Evolutionary conservation across 2,888 invertebrate genomes (phyloP).

Genomic region (Minunthozetes semirufus): DNA sequence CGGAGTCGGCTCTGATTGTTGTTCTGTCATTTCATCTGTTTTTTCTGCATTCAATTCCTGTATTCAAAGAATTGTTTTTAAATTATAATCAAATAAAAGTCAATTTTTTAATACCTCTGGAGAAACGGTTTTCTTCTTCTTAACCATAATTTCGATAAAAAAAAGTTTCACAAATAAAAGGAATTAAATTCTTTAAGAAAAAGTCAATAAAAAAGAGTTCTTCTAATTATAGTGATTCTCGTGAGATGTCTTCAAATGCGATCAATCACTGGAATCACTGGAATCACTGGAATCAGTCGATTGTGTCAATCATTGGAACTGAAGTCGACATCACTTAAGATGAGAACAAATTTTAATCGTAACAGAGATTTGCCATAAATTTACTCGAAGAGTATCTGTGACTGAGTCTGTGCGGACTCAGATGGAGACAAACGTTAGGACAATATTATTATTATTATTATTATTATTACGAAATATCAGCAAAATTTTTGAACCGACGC

Average conservation of each 20-base stretch:
- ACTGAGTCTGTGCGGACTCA: no score
- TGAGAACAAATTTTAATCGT: neutral
- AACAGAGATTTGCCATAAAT: neutral
- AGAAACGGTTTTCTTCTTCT: conserved; percentile 18
- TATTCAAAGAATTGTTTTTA: neutral
- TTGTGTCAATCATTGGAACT: neutral
- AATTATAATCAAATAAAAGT: neutral
- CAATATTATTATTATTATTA: no score
- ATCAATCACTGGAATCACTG: neutral
- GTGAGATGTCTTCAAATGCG: neutral
- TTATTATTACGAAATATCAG: no score
- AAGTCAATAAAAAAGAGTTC: no score
- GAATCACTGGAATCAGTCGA: neutral
- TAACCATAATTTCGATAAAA: neutral
- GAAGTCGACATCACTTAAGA: neutral
- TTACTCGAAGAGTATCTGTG: neutral
- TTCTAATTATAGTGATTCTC: neutral
- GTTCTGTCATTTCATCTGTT: neutral
- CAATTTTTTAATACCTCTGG: neutral
- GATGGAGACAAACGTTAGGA: no score
- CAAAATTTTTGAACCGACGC: no score
- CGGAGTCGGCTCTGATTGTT: neutral
- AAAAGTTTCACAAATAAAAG: neutral
- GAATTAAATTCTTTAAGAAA: neutral
- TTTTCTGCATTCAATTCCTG: neutral